Base-by-base conservation (phyloP, 1,140 invertebrate genomes). In the Pseudomyrmex pallidus region DNA sequence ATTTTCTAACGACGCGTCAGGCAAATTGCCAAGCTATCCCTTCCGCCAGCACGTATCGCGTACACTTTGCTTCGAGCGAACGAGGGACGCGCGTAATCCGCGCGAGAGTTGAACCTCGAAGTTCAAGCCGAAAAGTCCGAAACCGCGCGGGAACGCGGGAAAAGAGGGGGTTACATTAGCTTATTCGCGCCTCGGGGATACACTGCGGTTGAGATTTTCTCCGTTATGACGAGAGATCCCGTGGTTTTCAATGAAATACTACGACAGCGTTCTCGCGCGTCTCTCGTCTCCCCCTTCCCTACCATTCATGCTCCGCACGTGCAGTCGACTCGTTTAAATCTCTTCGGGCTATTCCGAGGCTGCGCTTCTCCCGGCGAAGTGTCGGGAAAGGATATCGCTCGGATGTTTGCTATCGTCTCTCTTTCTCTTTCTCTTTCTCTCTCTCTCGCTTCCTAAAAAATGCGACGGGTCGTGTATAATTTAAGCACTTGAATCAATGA, bases 1-100 rank as follows among this genome's bases (percentile, higher is more conserved):
- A 84, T 87, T 72, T 85, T 76, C 76, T 61, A 87, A 88, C 85
- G 70, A 88, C 64, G 22, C 44, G 5, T 61, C 46, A 74, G 83
- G 74, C 85, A 87, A 22, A 88, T 85, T 73, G 85, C 72, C 83
- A 73, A 84, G 63, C 20, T 64, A 59, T 80, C 17, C 50, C 44
- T 12, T 35, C 8, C 46, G 54, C 20, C 12, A 12, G 25, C 25
- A 4, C 25, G 25, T 22, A 52, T 78, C 76, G 54, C 35, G 35
- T 35, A 35, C 54, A 61, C 25, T 25, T 72, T 17, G 66, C 52
- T 62, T 64, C 25, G 25, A 56, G 50, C 56, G 54, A 62, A 61
- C 12, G 20, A 50, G 10, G 57, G 22, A 59, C 7, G 67, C 48
- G 48, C 22, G n/a, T 35, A 44, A 85, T 62, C 77, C 46, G 44